Conservation (phyloP, 2,113 vertebrate genomes). For the Bolborhynchus lineola region DNA sequence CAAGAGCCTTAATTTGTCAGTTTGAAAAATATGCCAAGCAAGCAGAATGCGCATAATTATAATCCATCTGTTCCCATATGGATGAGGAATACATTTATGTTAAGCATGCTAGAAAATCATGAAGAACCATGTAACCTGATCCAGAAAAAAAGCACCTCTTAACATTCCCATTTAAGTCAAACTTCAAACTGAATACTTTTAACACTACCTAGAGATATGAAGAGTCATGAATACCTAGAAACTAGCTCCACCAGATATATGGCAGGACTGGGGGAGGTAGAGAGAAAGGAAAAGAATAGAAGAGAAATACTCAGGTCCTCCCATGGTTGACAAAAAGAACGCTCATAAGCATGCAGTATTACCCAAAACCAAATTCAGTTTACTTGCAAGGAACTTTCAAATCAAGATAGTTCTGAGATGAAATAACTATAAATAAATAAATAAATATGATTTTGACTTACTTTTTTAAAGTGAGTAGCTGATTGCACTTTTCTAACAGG, state of each 20-base stretch:
- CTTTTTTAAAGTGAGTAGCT: constrained; percentile 95
- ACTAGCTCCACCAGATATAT: not conserved
- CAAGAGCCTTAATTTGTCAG: not conserved
- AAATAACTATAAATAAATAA: not conserved
- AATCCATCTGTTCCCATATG: not conserved
- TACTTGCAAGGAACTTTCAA: not conserved
- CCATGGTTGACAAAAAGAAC: not conserved
- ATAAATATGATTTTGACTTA: constrained; percentile 41
- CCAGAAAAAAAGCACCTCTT: not conserved
- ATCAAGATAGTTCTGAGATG: not conserved
- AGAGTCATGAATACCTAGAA: not conserved
- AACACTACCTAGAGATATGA: not conserved
- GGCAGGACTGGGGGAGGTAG: rapidly evolving
- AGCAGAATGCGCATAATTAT: not conserved
- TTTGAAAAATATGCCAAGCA: not conserved
- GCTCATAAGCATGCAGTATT: not conserved
- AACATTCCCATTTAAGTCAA: not conserved
- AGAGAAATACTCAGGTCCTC: not conserved
- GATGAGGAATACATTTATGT: not conserved
- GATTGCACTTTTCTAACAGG: constrained; percentile 96
- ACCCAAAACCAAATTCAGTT: not conserved
- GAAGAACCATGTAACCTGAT: not conserved
- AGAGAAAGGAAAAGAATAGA: not conserved
- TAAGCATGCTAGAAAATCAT: not conserved
- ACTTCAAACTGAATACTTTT: not conserved